Evolutionary conservation across 2,797 vertebrate species (phyloP).

Genomic region (Zalophus californianus): DNA sequence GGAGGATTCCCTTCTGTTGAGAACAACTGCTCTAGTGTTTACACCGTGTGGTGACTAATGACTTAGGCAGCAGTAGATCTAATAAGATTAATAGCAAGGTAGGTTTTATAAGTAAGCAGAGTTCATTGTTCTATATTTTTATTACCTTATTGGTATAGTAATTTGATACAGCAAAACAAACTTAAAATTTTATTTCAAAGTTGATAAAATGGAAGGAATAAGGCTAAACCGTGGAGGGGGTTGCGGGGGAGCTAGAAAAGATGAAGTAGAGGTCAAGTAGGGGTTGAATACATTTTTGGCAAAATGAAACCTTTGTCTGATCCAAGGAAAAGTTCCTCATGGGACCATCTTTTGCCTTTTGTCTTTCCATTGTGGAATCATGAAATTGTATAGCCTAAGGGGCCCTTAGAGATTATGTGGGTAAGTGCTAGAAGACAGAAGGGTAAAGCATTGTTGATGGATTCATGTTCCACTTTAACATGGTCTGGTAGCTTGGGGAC

Average conservation of each 20-base stretch:
- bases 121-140: not conserved
- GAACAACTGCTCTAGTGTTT: not conserved
- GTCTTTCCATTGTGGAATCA: not conserved
- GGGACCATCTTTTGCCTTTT: not conserved
- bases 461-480: not conserved
- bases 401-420: not conserved
- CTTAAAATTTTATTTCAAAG: constrained; percentile 13
- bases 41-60: not conserved
- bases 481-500: not conserved
- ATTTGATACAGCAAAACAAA: constrained; percentile 14
- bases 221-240: not conserved
- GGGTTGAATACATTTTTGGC: constrained; percentile 6
- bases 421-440: not conserved
- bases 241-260: not conserved
- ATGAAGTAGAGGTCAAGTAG: not conserved
- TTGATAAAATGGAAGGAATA: constrained; percentile 14
- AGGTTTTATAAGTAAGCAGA: not conserved
- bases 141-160: not conserved
- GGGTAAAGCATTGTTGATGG: not conserved
- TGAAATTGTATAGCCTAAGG: not conserved
- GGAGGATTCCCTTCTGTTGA: not conserved
- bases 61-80: not conserved
- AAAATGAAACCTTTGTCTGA: not conserved
- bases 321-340: not conserved
- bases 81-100: not conserved